Percentiles rank a stretch among this genome's conserved stretches.
Conservation (phyloP, 1,140 invertebrate species). For the Pachypsylla venusta region DNA sequence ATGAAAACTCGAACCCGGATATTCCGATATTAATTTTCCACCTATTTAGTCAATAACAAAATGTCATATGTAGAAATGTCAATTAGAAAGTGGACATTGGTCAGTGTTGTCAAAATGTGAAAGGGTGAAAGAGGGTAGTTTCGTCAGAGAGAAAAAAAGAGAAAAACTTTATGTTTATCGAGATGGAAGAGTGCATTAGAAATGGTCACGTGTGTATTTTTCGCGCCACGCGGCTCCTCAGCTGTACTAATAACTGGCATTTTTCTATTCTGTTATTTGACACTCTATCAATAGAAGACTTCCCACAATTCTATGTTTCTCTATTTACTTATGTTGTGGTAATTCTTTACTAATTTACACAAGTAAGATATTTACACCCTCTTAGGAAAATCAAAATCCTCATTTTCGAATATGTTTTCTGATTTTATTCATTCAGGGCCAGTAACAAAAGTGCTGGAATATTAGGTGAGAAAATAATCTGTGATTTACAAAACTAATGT, state of each 20-base stretch:
- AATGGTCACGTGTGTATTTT: background rate
- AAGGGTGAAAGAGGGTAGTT: background rate
- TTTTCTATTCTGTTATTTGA: background rate
- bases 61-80: background rate
- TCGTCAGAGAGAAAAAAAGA: background rate
- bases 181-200: slow-evolving; percentile 7
- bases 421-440: too few species aligned
- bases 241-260: slow-evolving; percentile 5
- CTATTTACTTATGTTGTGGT: slow-evolving; percentile 2
- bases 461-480: too few species aligned
- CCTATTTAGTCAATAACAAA: slow-evolving; percentile 10
- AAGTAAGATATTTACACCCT: slow-evolving; percentile 6
- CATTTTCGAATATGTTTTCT: too few species aligned
- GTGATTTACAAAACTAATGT: too few species aligned
- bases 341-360: slow-evolving; percentile 7
- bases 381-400: slow-evolving; percentile 8
- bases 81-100: slow-evolving; percentile 3
- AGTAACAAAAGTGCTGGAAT: too few species aligned
- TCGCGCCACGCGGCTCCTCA: slow-evolving; percentile 1
- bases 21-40: slow-evolving; percentile 10
- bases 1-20: background rate
- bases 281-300: slow-evolving; percentile 8
- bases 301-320: background rate
- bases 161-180: background rate
- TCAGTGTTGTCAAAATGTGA: background rate